Conservation (phyloP, 2,113 vertebrate species). For the Panthera uncia region DNA sequence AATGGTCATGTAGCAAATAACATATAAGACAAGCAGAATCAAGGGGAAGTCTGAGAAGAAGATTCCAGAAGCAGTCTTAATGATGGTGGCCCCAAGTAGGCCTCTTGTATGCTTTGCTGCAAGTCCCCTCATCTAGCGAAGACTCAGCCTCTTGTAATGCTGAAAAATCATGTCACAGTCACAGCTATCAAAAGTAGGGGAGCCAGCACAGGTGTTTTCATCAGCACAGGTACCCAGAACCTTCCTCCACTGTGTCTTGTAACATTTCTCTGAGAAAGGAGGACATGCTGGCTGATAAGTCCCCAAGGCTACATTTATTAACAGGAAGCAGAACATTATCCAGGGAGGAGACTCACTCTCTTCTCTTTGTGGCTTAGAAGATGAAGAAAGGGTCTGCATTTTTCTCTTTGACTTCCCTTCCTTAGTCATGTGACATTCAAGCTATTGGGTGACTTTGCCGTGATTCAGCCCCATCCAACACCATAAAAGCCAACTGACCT, state of each 20-base stretch:
- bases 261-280: background rate
- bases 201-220: background rate
- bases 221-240: background rate
- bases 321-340: background rate
- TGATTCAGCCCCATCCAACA: background rate
- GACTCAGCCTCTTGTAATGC: background rate
- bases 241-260: background rate
- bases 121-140: too few relatives aligned
- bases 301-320: background rate
- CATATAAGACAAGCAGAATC: background rate
- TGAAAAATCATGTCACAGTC: background rate
- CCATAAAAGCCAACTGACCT: background rate
- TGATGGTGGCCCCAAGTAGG: accelerated
- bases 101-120: background rate
- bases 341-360: background rate
- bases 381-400: background rate
- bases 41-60: background rate
- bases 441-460: background rate
- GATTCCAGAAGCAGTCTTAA: background rate
- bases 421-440: background rate
- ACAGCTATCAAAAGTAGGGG: background rate
- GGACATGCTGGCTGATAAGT: background rate
- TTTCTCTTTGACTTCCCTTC: background rate
- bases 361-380: background rate
- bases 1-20: background rate